Evolutionary conservation across 2,113 vertebrate species (phyloP).

Genomic region (Callipepla californica): DNA sequence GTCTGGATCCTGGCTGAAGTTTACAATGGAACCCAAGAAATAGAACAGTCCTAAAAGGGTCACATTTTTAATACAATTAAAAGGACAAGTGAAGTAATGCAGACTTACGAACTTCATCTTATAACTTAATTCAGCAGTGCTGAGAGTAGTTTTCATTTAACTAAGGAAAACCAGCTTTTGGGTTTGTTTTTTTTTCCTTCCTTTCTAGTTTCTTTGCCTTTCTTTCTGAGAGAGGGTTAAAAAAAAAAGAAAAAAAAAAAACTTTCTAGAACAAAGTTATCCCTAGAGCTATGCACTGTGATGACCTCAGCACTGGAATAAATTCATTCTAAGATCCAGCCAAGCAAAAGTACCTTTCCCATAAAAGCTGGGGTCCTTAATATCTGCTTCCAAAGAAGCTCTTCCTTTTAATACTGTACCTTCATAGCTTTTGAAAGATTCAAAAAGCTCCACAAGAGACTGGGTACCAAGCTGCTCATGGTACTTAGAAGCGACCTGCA

Average conservation of each 20-base stretch:
- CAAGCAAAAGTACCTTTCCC: not conserved
- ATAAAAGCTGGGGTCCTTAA: not conserved
- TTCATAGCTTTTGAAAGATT: conserved; percentile 95
- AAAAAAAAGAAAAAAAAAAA: not conserved
- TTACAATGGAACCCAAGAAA: conserved; percentile 94
- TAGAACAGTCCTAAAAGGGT: conserved; percentile 88
- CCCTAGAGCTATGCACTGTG: not conserved
- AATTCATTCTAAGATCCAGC: not conserved
- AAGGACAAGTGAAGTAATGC: not conserved
- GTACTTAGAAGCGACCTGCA: conserved; percentile 93
- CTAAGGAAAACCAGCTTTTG: not conserved
- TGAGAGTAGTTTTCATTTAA: not conserved
- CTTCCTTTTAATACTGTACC: conserved; percentile 76
- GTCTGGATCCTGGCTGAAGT: conserved; percentile 95
- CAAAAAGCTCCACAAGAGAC: conserved; percentile 91
- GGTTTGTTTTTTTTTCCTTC: not conserved
- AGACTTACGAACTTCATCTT: not conserved
- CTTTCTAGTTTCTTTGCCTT: not conserved
- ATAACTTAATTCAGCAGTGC: not conserved
- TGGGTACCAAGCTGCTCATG: conserved; percentile 92
- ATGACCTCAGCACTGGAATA: not conserved
- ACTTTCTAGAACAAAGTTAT: not conserved
- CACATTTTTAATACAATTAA: not conserved
- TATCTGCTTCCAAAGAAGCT: not conserved
- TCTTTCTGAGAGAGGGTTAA: not conserved